Conservation (phyloP, 2,888 invertebrate genomes). For the Anticlea derivata region DNA sequence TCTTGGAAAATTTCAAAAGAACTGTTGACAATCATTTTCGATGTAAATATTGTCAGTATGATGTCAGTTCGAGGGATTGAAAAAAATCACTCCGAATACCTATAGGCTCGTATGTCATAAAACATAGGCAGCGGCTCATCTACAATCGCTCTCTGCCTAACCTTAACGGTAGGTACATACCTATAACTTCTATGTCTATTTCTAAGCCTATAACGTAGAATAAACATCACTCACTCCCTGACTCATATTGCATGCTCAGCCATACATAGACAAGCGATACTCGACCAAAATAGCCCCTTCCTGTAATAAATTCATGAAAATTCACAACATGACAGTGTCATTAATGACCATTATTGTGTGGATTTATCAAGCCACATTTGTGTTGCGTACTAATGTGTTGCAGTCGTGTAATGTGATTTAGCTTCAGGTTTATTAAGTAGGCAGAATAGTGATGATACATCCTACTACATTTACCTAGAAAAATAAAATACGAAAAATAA, state of each 20-base stretch:
- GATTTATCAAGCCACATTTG: constrained; percentile 33
- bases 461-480: too few relatives aligned
- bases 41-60: too few relatives aligned
- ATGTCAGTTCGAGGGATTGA: too few relatives aligned
- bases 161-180: too few relatives aligned
- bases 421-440: constrained; percentile 11
- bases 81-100: too few relatives aligned
- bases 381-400: constrained; percentile 27
- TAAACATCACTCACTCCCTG: constrained; percentile 15
- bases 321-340: constrained; percentile 30
- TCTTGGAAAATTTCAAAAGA: too few relatives aligned
- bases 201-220: neutral
- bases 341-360: constrained; percentile 32
- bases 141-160: too few relatives aligned
- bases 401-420: constrained; percentile 22
- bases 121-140: too few relatives aligned
- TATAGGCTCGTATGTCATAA: too few relatives aligned
- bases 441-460: neutral
- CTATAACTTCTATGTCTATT: too few relatives aligned
- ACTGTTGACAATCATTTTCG: too few relatives aligned
- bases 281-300: constrained; percentile 11
- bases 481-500: too few relatives aligned
- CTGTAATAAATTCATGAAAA: constrained; percentile 30
- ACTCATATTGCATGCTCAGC: constrained; percentile 15
- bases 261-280: constrained; percentile 26